These are phyloP conservation scores for Benitochromis conjunctus DNA, from an alignment of 2,113 vertebrate genomes.

Conservation along the genomic window DNA sequence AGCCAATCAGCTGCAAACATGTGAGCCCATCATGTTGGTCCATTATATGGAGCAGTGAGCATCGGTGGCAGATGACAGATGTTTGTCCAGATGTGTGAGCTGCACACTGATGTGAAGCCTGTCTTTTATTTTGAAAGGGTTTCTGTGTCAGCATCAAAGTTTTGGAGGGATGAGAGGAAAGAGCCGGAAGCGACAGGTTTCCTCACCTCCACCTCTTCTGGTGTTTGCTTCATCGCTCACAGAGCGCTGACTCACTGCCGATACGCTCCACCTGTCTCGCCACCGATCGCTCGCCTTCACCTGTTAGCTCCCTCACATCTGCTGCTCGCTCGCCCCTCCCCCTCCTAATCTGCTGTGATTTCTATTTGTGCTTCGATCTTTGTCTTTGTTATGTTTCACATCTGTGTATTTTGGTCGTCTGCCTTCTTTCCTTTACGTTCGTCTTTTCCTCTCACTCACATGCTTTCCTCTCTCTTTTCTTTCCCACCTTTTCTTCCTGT, in stretches of 20 bases:
- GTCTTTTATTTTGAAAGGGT: background rate
- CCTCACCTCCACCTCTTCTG: background rate
- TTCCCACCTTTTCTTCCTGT: background rate
- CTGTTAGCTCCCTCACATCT: constrained; percentile 18
- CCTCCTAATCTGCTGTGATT: background rate
- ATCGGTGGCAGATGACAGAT: background rate
- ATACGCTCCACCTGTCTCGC: background rate
- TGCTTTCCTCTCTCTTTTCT: background rate
- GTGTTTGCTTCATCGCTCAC: background rate
- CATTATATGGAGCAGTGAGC: background rate
- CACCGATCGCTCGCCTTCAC: constrained; percentile 8
- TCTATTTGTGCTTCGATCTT: background rate
- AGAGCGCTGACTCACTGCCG: constrained; percentile 14
- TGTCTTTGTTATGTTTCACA: background rate
- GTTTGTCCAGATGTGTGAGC: too few relatives aligned
- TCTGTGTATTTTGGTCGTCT: background rate
- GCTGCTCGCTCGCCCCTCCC: background rate
- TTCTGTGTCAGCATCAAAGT: background rate
- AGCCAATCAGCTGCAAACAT: background rate
- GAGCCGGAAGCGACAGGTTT: background rate
- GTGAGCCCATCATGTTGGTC: background rate
- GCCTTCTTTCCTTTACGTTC: background rate
- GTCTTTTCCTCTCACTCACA: background rate
- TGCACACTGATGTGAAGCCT: background rate
- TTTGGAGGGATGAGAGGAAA: background rate